phyloP scores from a whole-genome alignment of 2,888 invertebrate species.

The Noctua comes region DNA sequence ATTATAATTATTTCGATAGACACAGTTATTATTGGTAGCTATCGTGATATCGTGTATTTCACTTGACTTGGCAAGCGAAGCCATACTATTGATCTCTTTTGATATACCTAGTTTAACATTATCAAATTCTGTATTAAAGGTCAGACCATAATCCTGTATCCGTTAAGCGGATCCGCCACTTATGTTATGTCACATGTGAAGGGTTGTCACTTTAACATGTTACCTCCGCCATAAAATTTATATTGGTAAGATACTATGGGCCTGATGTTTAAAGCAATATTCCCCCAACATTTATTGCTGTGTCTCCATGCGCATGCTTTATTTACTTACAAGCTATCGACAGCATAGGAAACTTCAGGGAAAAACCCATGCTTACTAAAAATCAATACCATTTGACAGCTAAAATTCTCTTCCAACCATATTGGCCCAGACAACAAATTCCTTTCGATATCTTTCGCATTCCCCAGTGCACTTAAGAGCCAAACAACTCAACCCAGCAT shows the following conservation, averaged over 20 bases:
- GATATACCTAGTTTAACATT: constrained; percentile 21
- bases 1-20: constrained; percentile 47
- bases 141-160: constrained; percentile 32
- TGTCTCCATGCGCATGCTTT: neutral
- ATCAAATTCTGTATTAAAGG: constrained; percentile 43
- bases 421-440: constrained; percentile 15
- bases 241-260: neutral
- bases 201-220: constrained; percentile 19
- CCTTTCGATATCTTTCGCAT: constrained; percentile 14
- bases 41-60: constrained; percentile 26
- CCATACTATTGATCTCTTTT: constrained; percentile 40
- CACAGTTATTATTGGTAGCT: constrained; percentile 25
- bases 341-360: neutral
- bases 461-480: constrained; percentile 22
- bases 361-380: constrained; percentile 3
- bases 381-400: constrained; percentile 26
- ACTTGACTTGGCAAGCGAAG: constrained; percentile 30
- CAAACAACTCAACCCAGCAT: neutral
- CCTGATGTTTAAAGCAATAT: neutral
- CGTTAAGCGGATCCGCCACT: constrained; percentile 22
- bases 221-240: constrained; percentile 8
- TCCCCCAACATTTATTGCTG: neutral
- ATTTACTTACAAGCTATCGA: neutral
- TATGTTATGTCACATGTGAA: constrained; percentile 23
- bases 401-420: neutral